Base-by-base conservation (phyloP, 2,888 invertebrate species). In the Hemistola chrysoprasaria region DNA sequence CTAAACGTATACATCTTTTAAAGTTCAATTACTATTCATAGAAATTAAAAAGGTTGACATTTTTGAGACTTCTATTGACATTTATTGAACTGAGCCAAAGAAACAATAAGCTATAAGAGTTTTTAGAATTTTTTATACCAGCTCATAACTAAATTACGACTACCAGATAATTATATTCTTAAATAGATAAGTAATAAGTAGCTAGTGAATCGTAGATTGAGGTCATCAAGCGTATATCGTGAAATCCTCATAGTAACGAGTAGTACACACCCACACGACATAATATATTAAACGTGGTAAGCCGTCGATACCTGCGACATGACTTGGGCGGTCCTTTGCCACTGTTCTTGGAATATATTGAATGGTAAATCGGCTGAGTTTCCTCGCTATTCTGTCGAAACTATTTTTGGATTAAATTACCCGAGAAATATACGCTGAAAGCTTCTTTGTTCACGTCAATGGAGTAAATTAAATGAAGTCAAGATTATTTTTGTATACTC, bases 271-370 rank as follows among this genome's bases (percentile, higher is more conserved):
- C 3, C 21, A 27, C 29, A 27, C 11, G n/a, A n/a, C n/a, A n/a
- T n/a, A n/a, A n/a, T n/a, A 38, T 28, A 36, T 29, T 40, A 31
- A 29, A 6, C 25, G 25, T 11, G 3, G 37, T 42, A 29, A 37
- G 25, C 27, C 41, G 26, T 40, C 53, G 53, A 57, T 62, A 59
- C 59, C 56, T 55, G 53, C 36, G 51, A 70, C 70, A 70, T 6
- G 69, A 47, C 50, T 54, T 53, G 61, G 70, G 70, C 70, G 70
- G 58, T 21, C 40, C 47, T 8, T 26, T 29, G 39, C 36, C 29
- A 35, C 55, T 33, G 50, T 59, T 54, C 53, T 49, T 41, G 55
- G 56, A 47, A 64, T 65, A 67, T 60, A 67, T 66, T 59, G 50
- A 50, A 47, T 47, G 44, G 51, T 53, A 57, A 62, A 62, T 58